Evolutionary conservation across 2,113 vertebrate genomes (phyloP), one percentile per base, ranked within the genome.

Genomic region (Riparia riparia): DNA sequence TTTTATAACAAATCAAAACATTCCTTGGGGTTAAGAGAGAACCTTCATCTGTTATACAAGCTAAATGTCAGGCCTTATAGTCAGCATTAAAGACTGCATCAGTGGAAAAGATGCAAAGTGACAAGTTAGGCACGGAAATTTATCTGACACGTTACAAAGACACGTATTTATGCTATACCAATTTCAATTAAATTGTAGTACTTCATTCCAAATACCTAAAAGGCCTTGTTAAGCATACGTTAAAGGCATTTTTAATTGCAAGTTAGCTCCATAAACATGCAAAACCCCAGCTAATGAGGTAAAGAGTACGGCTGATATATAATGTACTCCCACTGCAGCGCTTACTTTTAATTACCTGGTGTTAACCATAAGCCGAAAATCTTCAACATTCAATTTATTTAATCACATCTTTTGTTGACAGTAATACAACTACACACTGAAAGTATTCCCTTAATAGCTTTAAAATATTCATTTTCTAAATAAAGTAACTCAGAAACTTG

Each of bases 271-370:
- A 98, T 98, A 98, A 98, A 98, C 96, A 98, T 97, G 96, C 96
- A 98, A 98, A 98, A 98, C 47, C 50, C 79, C 87, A 97, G 96
- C 96, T 98, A 98, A 98, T 98, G 98, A 98, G 97, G 96, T 98
- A 98, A 98, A 97, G 93, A 97, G 92, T 97, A 97, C 96, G 70
- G 98, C 97, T 98, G 96, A 98, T 98, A 98, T 97, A 98, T 97
- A 97, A 97, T 96, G 93, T 96, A 95, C 93, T 98, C 98, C 98
- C 98, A 97, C 90, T 97, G 97, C 98, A 98, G 97, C 58, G 97
- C 98, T 98, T 98, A 98, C 97, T 98, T 98, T 98, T 98, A 98
- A 98, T 98, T 98, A 98, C 97, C 97, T 95, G 88, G 97, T 97
- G 94, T 98, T 98, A 98, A 98, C 97, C 79, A 58, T 98, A 97